Base-by-base conservation (phyloP, 2,113 vertebrate genomes). In the Triplophysa siluroides region DNA sequence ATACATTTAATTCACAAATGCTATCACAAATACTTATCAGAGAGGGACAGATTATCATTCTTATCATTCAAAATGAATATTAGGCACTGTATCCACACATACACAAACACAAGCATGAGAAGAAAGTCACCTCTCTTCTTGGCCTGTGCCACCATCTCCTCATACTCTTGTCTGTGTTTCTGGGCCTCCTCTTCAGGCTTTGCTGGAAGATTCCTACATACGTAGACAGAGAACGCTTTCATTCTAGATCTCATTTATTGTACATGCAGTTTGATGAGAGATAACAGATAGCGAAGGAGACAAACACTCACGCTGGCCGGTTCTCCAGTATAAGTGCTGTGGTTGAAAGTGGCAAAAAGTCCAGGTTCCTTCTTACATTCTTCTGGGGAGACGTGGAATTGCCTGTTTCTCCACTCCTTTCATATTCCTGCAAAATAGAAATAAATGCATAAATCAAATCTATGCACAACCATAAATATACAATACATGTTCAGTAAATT, bases 281-380 rank as follows among this genome's bases (percentile, higher is more conserved):
- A 18, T 26, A 16, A 24, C 21, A 13, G 21, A 74, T 13, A 61
- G 2, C 6, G 8, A 11, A 5, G 19, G 43, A 60, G 18, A 65
- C 9, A 60, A 24, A 41, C 83, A 95, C 96, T 92, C 92, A 98
- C 96, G 97, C 94, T 47, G 97, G 97, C 76, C 97, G 92, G 88
- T 98, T 94, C 85, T 98, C 97, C 72, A 98, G 92, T 88, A 98
- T 98, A 72, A 98, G 94, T 0, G 96, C 97, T 0, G 97, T 98
- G 86, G 97, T 99, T 88, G 97, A 99, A n/a, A 96, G 94, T 0
- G 96, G 97, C 83, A 98, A 96, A 80, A 98, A 97, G 88, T 95
- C 94, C 84, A 99, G 94, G 85, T 94, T 97, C 88, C 94, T 98
- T 91, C 96, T 96, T 91, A 97, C 94, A 83, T 90, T 94, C 90